A percentile compares a stretch with the other conserved stretches of the same genome.
Evolutionary conservation across 2,888 invertebrate genomes (phyloP).

Genomic region (Cheilosia vulpina): DNA sequence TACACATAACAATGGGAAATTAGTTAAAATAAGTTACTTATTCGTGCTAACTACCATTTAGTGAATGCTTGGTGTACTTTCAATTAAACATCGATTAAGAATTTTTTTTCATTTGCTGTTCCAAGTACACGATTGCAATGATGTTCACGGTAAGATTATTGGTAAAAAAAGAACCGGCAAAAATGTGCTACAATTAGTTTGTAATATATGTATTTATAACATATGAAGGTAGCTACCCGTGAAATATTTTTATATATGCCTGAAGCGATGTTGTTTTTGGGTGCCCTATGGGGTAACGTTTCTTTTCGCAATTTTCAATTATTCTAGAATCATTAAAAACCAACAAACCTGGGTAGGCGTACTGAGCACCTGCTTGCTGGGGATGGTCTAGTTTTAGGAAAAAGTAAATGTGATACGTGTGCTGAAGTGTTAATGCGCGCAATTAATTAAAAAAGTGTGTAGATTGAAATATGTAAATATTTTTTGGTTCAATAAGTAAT

Average conservation of each 20-base stretch:
- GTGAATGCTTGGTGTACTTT: slow-evolving; percentile 35
- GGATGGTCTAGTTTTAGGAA: background rate
- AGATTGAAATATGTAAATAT: background rate
- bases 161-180: slow-evolving; percentile 57
- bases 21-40: slow-evolving; percentile 31
- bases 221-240: background rate
- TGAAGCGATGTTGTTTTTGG: too few relatives aligned
- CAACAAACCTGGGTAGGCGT: background rate
- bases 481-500: background rate
- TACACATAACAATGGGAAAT: slow-evolving; percentile 41
- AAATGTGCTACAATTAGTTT: slow-evolving; percentile 33
- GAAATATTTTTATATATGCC: too few relatives aligned
- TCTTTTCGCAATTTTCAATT: background rate
- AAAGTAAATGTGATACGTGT: slow-evolving; percentile 3
- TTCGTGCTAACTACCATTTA: slow-evolving; percentile 33
- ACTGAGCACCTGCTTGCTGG: slow-evolving; percentile 17
- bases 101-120: slow-evolving; percentile 41
- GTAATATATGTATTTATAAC: slow-evolving; percentile 12
- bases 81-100: slow-evolving; percentile 16
- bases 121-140: slow-evolving; percentile 80
- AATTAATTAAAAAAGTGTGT: background rate
- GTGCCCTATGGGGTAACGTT: background rate
- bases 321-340: too few relatives aligned
- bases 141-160: slow-evolving; percentile 84
- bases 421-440: slow-evolving; percentile 1